Base-by-base conservation (phyloP, 2,888 invertebrate genomes). In the Drosophila sordidula region DNA sequence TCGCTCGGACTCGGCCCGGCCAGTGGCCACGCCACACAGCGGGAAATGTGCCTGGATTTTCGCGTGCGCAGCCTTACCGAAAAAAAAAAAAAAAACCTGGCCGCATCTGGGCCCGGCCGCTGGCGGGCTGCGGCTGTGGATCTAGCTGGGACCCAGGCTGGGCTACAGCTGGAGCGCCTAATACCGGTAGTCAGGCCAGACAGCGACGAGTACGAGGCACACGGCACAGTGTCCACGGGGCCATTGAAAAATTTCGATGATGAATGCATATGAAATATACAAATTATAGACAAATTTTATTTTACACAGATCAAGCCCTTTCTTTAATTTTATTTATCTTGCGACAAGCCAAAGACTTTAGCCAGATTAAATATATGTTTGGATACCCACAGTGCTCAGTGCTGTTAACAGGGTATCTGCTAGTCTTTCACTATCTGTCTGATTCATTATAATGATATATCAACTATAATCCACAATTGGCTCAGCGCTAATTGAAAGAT, bases 151-250 rank as follows among this genome's bases (percentile, higher is more conserved):
- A 45, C 50, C 47, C 44, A 49, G 38, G 44, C 62, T 4, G 6
- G 62, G 50, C 65, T 63, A 57, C 49, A 58, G 73, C 63, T 67
- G 75, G 51, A 52, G 47, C 61, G 25, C 38, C 70, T 70, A 87
- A 88, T 83, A 83, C 84, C 87, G 84, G 84, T 88, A 84, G 84
- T 84, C 84, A 54, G 46, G 63, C 49, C 64, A 69, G 68, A 75
- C 78, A 64, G 63, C 52, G 64, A 44, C 51, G 76, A 54, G 54
- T 54, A 4, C 26, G 12, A 52, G 47, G 54, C 41, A 25, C 44
- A 44, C 32, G 18, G 68, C 73, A 75, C 75, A 77, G 77, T 75
- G 74, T 32, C 18, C n/a, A 16, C 0, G 12, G 1, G 9, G 9
- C 25, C 1, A 34, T 38, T 26, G 8, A 16, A 22, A 61, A 8